Evolutionary conservation across 2,797 vertebrate genomes (phyloP).

Genomic region (Remorina albescens): DNA sequence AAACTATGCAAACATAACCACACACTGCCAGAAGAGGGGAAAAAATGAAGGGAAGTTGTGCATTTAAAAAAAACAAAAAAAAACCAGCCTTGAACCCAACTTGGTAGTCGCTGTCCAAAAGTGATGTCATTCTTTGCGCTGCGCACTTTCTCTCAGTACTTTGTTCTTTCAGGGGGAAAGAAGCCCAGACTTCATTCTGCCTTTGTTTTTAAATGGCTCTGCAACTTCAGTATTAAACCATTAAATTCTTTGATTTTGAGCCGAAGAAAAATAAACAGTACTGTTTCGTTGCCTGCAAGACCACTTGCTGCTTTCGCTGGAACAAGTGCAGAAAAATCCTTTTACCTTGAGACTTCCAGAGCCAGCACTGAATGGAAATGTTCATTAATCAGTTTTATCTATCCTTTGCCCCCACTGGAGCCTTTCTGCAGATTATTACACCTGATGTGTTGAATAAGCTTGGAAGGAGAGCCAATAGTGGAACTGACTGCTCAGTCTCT

Average conservation of each 20-base stretch:
- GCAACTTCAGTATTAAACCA: slow-evolving; percentile 63
- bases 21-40: slow-evolving; percentile 44
- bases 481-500: slow-evolving; percentile 63
- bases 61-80: slow-evolving; percentile 44
- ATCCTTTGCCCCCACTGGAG: slow-evolving; percentile 54
- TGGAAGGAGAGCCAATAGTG: slow-evolving; percentile 66
- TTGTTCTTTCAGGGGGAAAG: slow-evolving; percentile 66
- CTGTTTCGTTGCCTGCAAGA: slow-evolving; percentile 40
- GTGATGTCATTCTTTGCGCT: slow-evolving; percentile 80
- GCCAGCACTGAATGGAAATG: slow-evolving; percentile 68
- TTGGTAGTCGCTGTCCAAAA: slow-evolving; percentile 70
- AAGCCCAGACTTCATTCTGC: slow-evolving; percentile 53
- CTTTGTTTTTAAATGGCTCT: slow-evolving; percentile 67
- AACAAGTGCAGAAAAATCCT: slow-evolving; percentile 32
- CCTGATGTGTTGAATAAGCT: slow-evolving; percentile 79
- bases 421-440: slow-evolving; percentile 72
- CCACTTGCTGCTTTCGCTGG: slow-evolving; percentile 49
- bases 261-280: slow-evolving; percentile 65
- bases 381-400: slow-evolving; percentile 78
- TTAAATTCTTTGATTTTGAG: slow-evolving; percentile 74
- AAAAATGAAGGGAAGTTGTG: slow-evolving; percentile 52
- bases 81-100: slow-evolving; percentile 68
- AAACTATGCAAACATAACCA: slow-evolving; percentile 65
- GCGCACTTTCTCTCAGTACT: slow-evolving; percentile 76
- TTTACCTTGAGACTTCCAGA: slow-evolving; percentile 11